phyloP scores from a whole-genome alignment of 2,113 vertebrate genomes.

The Lepus timidus region DNA sequence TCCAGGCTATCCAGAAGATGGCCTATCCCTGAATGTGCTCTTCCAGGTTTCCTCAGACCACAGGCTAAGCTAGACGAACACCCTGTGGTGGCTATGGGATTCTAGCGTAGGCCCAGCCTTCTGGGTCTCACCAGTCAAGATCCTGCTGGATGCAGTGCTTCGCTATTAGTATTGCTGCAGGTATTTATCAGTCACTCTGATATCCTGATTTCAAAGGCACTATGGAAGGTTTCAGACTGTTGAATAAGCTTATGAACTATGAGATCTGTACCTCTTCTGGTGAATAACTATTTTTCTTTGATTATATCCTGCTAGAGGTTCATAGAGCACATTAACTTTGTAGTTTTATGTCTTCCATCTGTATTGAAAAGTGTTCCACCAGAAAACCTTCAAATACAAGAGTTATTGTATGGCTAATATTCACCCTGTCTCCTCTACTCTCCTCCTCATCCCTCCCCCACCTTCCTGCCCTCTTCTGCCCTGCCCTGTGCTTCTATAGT shows the following conservation, averaged over 20 bases:
- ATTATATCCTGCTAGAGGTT: background rate
- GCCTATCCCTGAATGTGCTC: background rate
- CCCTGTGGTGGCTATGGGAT: background rate
- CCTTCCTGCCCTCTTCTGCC: background rate
- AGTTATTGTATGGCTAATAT: too few species aligned
- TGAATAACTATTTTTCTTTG: conserved; percentile 1
- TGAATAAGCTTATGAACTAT: background rate
- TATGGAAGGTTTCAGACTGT: background rate
- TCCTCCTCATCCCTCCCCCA: too few species aligned
- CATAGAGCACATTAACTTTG: background rate
- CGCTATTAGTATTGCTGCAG: background rate
- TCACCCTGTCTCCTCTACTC: too few species aligned
- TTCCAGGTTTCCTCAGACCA: background rate
- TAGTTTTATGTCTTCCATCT: background rate
- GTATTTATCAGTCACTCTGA: background rate
- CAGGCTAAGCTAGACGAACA: background rate
- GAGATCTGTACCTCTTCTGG: background rate
- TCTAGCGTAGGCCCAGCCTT: background rate
- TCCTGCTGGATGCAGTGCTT: background rate
- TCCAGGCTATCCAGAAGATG: background rate
- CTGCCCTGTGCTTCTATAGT: background rate
- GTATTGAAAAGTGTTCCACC: background rate
- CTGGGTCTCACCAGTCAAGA: background rate
- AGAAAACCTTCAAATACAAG: background rate
- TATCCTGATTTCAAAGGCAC: background rate